Percentiles rank a stretch among this genome's conserved stretches.
Evolutionary conservation across 2,113 vertebrate genomes (phyloP).

Genomic region (Tringa solitaria): DNA sequence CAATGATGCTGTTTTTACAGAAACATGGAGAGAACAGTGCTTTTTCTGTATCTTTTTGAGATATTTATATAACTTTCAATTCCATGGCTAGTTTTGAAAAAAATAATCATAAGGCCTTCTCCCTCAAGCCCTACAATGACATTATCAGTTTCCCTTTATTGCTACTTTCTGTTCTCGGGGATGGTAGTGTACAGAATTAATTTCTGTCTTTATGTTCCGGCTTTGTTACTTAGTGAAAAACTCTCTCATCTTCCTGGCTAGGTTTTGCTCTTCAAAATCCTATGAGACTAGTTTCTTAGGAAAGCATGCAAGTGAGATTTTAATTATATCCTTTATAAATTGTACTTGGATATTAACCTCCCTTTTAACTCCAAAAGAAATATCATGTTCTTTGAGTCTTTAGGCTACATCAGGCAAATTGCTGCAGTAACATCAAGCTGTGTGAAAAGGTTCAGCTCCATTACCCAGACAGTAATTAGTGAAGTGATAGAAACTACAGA

Average conservation of each 20-base stretch:
- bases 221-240: neutral
- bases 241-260: neutral
- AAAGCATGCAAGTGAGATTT: constrained; percentile 11
- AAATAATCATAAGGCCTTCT: neutral
- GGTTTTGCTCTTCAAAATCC: constrained; percentile 8
- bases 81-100: neutral
- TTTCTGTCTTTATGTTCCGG: neutral
- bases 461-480: neutral
- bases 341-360: neutral
- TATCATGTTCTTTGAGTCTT: constrained; percentile 12
- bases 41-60: neutral
- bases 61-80: neutral
- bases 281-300: constrained; percentile 3
- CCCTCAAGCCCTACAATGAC: neutral
- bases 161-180: neutral
- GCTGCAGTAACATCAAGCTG: neutral
- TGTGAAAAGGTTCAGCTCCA: neutral
- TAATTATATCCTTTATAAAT: constrained; percentile 51
- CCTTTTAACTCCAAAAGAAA: neutral
- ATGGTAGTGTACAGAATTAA: neutral
- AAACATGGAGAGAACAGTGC: neutral
- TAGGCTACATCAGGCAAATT: neutral
- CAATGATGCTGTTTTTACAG: neutral
- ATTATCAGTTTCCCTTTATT: neutral
- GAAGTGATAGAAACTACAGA: neutral